Percentiles rank a stretch among this genome's conserved stretches.
Conservation (phyloP, 2,113 vertebrate species). For the Corythornis madagascariensis region DNA sequence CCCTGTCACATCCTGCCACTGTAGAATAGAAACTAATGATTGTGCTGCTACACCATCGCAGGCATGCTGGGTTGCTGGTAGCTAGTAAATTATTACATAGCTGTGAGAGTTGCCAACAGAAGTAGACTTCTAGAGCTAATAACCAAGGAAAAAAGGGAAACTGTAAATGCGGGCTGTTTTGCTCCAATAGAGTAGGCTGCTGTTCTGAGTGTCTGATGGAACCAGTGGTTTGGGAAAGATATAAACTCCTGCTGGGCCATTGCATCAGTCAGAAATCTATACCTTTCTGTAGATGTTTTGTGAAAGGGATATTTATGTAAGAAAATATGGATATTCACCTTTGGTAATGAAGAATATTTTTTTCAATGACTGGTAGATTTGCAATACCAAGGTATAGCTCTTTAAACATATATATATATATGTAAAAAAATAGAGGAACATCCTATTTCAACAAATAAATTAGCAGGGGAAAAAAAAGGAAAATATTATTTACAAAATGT, state of each 20-base stretch:
- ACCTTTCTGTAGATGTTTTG: not conserved
- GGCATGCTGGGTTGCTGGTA: constrained; percentile 53
- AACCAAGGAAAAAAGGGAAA: not conserved
- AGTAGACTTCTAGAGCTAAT: constrained; percentile 50
- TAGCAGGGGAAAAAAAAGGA: not conserved
- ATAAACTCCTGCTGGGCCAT: not conserved
- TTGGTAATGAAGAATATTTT: not conserved
- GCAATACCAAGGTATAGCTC: not conserved
- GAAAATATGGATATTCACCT: constrained; percentile 18
- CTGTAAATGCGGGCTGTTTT: not conserved
- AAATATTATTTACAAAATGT: not conserved
- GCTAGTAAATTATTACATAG: constrained; percentile 64
- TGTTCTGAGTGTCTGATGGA: constrained; percentile 10
- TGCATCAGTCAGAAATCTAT: not conserved
- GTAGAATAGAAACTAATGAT: constrained; percentile 75
- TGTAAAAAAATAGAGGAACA: not conserved
- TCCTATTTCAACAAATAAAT: not conserved
- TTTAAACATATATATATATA: not conserved
- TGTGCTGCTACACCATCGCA: constrained; percentile 59
- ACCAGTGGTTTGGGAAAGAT: constrained; percentile 8
- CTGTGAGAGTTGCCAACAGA: constrained; percentile 28
- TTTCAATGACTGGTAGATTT: not conserved
- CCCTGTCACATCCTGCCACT: constrained; percentile 76
- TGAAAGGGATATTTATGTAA: not conserved
- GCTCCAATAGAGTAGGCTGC: not conserved